phyloP scores from a whole-genome alignment of 2,113 vertebrate species.

The Anser cygnoides region DNA sequence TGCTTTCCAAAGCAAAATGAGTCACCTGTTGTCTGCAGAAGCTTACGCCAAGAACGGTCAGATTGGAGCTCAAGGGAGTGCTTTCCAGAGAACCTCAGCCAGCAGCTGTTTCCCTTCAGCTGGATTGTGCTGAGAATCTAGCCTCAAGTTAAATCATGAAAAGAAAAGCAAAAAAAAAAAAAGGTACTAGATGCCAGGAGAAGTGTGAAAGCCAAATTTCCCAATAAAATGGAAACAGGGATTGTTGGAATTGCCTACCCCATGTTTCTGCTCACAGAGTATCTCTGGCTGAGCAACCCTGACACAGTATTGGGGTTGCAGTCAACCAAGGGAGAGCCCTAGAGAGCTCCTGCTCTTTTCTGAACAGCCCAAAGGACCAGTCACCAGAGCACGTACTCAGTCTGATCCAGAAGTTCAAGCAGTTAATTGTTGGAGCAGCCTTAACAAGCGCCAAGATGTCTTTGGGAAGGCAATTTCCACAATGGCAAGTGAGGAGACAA shows the following conservation, averaged over 20 bases:
- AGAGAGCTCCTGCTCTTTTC: not conserved
- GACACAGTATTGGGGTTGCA: not conserved
- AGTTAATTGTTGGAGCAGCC: not conserved
- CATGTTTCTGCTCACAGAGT: not conserved
- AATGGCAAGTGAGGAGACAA: not conserved
- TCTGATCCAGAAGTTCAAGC: not conserved
- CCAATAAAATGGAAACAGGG: not conserved
- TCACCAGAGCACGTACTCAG: not conserved
- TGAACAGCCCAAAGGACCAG: not conserved
- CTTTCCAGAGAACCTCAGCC: conserved; percentile 43
- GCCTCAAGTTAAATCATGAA: conserved; percentile 8
- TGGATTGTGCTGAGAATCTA: conserved; percentile 33
- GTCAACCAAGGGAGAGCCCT: not conserved
- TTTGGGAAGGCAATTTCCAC: not conserved
- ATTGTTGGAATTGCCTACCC: not conserved
- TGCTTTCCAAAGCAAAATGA: conserved; percentile 10
- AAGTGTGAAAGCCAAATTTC: conserved; percentile 8
- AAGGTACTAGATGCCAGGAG: not conserved
- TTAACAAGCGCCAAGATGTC: not conserved
- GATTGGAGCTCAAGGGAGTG: conserved; percentile 5
- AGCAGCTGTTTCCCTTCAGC: conserved; percentile 63
- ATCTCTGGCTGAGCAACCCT: not conserved
- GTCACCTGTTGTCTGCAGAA: conserved; percentile 63
- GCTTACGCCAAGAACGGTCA: conserved; percentile 20
- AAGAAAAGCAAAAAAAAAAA: conserved; percentile 8